phyloP scores from a whole-genome alignment of 2,113 vertebrate species.

The Tautogolabrus adspersus region DNA sequence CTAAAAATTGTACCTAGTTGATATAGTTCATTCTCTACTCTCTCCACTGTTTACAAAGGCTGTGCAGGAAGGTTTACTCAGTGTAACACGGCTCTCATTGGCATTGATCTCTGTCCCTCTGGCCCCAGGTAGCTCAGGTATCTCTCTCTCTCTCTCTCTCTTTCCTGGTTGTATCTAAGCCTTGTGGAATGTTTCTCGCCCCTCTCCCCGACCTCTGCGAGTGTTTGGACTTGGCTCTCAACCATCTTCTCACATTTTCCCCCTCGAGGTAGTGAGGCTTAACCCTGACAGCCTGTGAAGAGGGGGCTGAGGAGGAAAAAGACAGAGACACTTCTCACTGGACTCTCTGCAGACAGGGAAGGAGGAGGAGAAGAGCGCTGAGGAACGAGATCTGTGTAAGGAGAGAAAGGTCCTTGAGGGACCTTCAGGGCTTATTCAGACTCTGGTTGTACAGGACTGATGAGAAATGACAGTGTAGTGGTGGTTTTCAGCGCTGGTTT shows the following conservation, averaged over 20 bases:
- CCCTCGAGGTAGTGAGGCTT: constrained; percentile 59
- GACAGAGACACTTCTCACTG: constrained; percentile 38
- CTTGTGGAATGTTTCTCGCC: constrained; percentile 67
- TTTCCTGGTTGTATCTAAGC: constrained; percentile 72
- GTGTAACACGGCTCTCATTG: constrained; percentile 19
- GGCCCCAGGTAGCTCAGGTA: constrained; percentile 57
- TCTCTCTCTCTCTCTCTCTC: constrained; percentile 25
- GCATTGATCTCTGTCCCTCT: constrained; percentile 56
- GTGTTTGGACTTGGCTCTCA: constrained; percentile 54
- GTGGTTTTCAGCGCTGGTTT: neutral
- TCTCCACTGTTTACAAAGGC: constrained; percentile 57
- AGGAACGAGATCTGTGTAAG: constrained; percentile 38
- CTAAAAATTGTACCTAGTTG: neutral
- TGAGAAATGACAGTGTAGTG: neutral
- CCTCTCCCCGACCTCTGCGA: constrained; percentile 54
- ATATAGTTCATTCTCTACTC: neutral
- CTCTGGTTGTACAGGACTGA: neutral
- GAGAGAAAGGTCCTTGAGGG: constrained; percentile 50
- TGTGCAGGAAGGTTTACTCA: constrained; percentile 62
- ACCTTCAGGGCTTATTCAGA: constrained; percentile 51
- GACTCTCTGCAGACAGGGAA: constrained; percentile 24
- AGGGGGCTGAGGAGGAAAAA: constrained; percentile 44
- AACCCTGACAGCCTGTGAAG: constrained; percentile 67
- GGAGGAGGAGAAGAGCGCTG: constrained; percentile 15
- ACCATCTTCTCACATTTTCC: constrained; percentile 72